Conservation (phyloP, 2,113 vertebrate species). For the Pelodiscus sinensis region DNA sequence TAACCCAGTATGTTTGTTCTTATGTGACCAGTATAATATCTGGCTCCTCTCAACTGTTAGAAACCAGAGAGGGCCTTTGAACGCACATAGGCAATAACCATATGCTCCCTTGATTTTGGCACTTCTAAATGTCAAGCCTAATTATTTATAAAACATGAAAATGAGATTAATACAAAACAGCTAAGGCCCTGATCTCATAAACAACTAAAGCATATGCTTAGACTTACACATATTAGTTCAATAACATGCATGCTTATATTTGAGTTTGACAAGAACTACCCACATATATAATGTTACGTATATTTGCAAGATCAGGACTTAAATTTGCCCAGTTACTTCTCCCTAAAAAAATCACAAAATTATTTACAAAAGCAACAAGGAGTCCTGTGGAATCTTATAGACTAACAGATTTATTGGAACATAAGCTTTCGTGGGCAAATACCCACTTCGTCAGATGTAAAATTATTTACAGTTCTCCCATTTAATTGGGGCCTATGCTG, state of each 20-base stretch:
- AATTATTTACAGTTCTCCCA: too few species aligned
- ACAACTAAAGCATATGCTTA: fast-evolving
- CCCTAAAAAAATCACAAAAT: too few species aligned
- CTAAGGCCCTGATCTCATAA: neutral
- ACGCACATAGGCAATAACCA: neutral
- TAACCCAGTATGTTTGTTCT: too few species aligned
- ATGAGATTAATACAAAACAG: neutral
- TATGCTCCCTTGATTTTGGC: neutral
- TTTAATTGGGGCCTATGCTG: too few species aligned
- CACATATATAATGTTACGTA: too few species aligned
- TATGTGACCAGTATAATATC: neutral
- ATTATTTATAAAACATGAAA: too few species aligned
- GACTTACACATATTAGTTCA: fast-evolving
- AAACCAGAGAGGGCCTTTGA: neutral
- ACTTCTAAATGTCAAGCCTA: fast-evolving
- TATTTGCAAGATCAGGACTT: neutral
- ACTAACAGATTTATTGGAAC: too few species aligned
- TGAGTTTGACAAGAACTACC: neutral
- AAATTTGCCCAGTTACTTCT: too few species aligned
- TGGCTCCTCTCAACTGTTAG: fast-evolving
- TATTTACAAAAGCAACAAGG: too few species aligned
- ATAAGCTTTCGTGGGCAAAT: too few species aligned
- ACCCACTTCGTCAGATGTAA: too few species aligned
- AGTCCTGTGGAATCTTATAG: too few species aligned
- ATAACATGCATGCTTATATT: neutral